Conservation (phyloP, 2,113 vertebrate genomes). For the Engraulis encrasicolus region DNA sequence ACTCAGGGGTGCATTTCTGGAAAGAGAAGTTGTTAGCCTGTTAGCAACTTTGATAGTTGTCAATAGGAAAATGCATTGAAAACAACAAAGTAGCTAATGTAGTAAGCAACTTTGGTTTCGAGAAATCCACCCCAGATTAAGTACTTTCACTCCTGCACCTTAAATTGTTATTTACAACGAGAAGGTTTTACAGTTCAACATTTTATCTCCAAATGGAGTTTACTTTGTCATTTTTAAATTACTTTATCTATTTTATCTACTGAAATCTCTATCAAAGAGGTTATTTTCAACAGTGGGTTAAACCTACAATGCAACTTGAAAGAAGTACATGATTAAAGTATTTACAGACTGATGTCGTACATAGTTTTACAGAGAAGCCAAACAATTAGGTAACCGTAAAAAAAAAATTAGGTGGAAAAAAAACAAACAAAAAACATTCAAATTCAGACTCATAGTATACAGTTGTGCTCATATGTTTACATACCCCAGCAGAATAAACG, state of each 20-base stretch:
- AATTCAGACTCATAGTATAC: conserved; percentile 9
- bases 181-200: neutral
- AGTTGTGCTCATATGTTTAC: too few species aligned
- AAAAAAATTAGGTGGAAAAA: neutral
- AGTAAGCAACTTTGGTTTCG: too few species aligned
- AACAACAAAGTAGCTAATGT: too few species aligned
- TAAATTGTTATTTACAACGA: neutral
- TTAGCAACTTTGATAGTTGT: too few species aligned
- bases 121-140: too few species aligned
- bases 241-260: neutral
- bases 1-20: too few species aligned
- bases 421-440: neutral
- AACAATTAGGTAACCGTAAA: neutral
- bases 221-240: neutral
- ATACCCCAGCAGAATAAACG: too few species aligned
- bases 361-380: conserved; percentile 3
- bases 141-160: neutral
- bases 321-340: neutral
- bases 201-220: neutral
- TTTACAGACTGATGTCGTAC: conserved; percentile 12
- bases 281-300: neutral
- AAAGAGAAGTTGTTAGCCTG: too few species aligned
- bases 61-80: too few species aligned
- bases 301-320: neutral
- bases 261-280: neutral